Conservation (phyloP, 1,140 invertebrate genomes). For the Idris sp. region DNA sequence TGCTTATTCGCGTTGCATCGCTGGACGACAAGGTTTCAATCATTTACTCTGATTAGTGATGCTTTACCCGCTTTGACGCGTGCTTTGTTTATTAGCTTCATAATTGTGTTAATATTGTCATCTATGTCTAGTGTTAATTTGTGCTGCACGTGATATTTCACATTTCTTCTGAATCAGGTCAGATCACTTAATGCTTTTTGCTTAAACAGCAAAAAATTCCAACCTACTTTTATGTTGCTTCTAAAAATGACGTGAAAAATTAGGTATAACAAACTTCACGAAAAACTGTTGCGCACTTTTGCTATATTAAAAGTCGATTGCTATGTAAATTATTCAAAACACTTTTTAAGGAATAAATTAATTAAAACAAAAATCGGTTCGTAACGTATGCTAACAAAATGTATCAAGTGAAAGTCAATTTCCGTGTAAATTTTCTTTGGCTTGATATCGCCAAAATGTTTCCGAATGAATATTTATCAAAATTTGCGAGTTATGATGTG, state of each 20-base stretch:
- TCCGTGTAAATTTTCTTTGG: conserved; percentile 35
- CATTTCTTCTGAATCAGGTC: background rate
- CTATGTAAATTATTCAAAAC: conserved; percentile 8
- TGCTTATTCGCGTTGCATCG: conserved; percentile 54
- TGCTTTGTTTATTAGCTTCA: conserved; percentile 48
- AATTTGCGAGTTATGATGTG: conserved; percentile 45
- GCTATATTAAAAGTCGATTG: conserved; percentile 10
- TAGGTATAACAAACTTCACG: no score
- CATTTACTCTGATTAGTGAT: conserved; percentile 64
- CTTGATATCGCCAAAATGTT: conserved; percentile 36
- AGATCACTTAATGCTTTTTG: background rate
- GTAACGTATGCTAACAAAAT: conserved; percentile 31
- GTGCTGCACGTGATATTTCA: conserved; percentile 1
- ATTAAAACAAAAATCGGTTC: conserved; percentile 3
- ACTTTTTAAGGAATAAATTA: conserved; percentile 3
- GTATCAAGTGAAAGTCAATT: conserved; percentile 41
- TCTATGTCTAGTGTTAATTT: conserved; percentile 22
- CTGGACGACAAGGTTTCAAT: conserved; percentile 47
- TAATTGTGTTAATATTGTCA: conserved; percentile 45
- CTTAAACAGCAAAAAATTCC: background rate
- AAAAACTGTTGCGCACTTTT: no score
- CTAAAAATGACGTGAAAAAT: no score
- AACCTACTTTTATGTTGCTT: no score
- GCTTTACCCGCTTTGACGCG: conserved; percentile 43
- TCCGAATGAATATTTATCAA: conserved; percentile 51